Conservation (phyloP, 2,797 vertebrate genomes). For the Centroberyx gerrardi region DNA sequence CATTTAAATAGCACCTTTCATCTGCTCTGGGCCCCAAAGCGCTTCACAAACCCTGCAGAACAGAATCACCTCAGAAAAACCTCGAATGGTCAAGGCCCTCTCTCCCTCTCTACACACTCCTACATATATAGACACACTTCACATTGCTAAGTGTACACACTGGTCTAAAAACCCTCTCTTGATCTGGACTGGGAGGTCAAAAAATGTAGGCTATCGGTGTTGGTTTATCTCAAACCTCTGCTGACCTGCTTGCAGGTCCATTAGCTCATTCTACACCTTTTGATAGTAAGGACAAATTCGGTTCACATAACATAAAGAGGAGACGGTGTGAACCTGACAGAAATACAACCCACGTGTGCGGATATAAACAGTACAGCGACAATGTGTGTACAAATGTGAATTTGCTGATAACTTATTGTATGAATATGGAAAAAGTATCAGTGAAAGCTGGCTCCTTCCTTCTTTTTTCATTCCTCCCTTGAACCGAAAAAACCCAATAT, state of each 20-base stretch:
- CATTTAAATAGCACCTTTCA: slow-evolving; percentile 94
- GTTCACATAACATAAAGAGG: slow-evolving; percentile 42
- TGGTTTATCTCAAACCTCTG: background rate
- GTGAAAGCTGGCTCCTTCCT: background rate
- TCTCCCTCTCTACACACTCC: slow-evolving; percentile 79
- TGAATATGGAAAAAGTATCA: slow-evolving; percentile 9
- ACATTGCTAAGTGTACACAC: slow-evolving; percentile 60
- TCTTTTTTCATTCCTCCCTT: slow-evolving; percentile 7
- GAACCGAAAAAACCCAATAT: slow-evolving; percentile 16
- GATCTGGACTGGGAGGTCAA: slow-evolving; percentile 31
- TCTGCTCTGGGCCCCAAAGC: slow-evolving; percentile 92
- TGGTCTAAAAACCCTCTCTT: slow-evolving; percentile 13
- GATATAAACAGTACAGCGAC: slow-evolving; percentile 35
- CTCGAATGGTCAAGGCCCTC: slow-evolving; percentile 84
- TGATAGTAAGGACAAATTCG: slow-evolving; percentile 20
- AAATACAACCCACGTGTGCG: slow-evolving; percentile 28
- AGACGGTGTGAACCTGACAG: slow-evolving; percentile 33
- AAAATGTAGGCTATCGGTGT: slow-evolving; percentile 36
- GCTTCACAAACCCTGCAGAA: slow-evolving; percentile 93
- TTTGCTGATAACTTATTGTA: background rate
- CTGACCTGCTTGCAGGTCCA: slow-evolving; percentile 19
- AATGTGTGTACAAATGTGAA: slow-evolving; percentile 7
- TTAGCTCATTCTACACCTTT: slow-evolving; percentile 17
- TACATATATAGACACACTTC: slow-evolving; percentile 67
- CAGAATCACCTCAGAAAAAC: slow-evolving; percentile 92